These are phyloP conservation scores for Pseudococcus viburni DNA, from an alignment of 2,888 invertebrate species.

Conservation along the genomic window DNA sequence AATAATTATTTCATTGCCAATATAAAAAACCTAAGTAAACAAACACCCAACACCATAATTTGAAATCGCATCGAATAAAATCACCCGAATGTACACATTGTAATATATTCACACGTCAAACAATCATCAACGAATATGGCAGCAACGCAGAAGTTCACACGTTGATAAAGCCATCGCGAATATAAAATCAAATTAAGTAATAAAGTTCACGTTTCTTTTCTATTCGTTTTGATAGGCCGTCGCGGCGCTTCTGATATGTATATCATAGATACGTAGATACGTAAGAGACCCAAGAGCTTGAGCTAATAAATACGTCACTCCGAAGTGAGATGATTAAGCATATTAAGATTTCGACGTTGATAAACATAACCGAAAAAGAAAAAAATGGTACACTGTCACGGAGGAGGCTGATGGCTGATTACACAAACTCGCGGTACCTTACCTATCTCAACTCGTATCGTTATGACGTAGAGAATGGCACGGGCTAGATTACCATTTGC, in stretches of 20 bases:
- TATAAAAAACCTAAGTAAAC: neutral
- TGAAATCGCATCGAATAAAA: neutral
- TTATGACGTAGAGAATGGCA: neutral
- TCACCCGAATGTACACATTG: neutral
- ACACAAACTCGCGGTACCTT: neutral
- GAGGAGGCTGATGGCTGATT: slow-evolving; percentile 25
- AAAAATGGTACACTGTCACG: slow-evolving; percentile 3
- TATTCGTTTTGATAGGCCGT: neutral
- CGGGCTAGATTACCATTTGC: neutral
- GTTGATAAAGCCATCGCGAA: slow-evolving; percentile 2
- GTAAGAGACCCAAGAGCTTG: neutral
- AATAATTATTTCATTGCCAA: neutral
- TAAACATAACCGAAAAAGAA: neutral
- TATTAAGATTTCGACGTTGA: slow-evolving; percentile 29
- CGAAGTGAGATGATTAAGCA: slow-evolving; percentile 19
- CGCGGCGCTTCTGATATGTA: neutral
- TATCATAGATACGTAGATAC: neutral
- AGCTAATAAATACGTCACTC: slow-evolving; percentile 22
- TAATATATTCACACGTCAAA: slow-evolving; percentile 4
- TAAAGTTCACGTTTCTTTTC: slow-evolving; percentile 35
- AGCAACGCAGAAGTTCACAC: neutral
- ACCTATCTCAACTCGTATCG: neutral
- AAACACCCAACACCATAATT: neutral
- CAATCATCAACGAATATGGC: slow-evolving; percentile 2
- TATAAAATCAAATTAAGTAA: slow-evolving; percentile 10